phyloP scores from a whole-genome alignment of 2,113 vertebrate genomes.

The Ameiurus melas region DNA sequence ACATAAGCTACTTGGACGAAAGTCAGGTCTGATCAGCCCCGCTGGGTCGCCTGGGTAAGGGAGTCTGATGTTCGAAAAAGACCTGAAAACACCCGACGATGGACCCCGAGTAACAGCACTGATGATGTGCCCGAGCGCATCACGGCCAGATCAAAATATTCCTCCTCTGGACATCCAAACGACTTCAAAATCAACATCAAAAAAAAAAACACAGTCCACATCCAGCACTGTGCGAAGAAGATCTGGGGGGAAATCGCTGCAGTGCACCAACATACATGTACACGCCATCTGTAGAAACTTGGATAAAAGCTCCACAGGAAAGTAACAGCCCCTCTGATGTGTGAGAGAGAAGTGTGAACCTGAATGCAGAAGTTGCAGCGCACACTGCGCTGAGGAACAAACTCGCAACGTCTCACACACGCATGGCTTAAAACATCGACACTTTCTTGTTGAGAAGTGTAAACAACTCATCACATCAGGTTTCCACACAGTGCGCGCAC shows the following conservation, averaged over 20 bases:
- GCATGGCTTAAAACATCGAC: background rate
- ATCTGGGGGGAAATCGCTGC: background rate
- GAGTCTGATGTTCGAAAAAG: background rate
- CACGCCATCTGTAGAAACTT: background rate
- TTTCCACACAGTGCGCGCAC: no score
- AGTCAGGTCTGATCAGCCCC: background rate
- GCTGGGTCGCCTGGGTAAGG: background rate
- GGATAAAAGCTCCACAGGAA: background rate
- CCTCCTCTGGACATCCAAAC: background rate
- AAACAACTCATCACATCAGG: no score
- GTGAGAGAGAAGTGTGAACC: slow-evolving; percentile 6
- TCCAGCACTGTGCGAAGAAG: background rate
- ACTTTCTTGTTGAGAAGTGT: background rate
- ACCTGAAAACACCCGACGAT: background rate
- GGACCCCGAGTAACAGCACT: background rate
- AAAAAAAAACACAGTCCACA: background rate
- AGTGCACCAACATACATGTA: background rate
- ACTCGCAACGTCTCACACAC: background rate
- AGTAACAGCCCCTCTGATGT: background rate
- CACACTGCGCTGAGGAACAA: background rate
- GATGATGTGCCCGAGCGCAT: background rate
- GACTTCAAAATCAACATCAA: no score
- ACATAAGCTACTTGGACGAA: background rate
- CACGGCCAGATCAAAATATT: background rate
- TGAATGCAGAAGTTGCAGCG: slow-evolving; percentile 8